Evolutionary conservation across 1,140 invertebrate species (phyloP).

Genomic region (Chlorops oryzae): DNA sequence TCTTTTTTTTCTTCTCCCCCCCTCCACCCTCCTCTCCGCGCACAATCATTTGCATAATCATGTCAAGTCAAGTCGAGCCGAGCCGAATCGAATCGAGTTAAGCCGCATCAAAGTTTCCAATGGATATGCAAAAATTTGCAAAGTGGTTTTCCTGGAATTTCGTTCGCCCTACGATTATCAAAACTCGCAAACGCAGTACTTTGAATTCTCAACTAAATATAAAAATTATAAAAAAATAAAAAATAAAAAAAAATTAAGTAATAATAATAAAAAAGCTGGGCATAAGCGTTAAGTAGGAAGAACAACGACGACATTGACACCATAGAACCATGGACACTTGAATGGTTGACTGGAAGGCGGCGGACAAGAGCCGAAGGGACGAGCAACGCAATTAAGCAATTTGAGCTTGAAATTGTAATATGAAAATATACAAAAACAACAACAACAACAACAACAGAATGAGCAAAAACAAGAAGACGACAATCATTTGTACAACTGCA

Average conservation of each 20-base stretch:
- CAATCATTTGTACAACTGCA: too few relatives aligned
- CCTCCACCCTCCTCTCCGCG: not conserved
- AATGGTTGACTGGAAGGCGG: not conserved
- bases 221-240: not conserved
- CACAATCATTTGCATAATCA: not conserved
- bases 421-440: constrained; percentile 1
- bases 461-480: constrained; percentile 7
- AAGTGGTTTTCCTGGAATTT: not conserved
- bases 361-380: not conserved
- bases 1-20: not conserved
- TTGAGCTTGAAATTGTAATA: not conserved
- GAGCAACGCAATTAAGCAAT: not conserved
- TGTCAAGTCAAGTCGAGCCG: too few relatives aligned
- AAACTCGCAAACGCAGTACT: too few relatives aligned
- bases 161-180: not conserved
- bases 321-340: not conserved
- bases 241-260: not conserved
- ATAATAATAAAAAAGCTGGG: too few relatives aligned
- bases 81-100: too few relatives aligned
- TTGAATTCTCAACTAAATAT: not conserved
- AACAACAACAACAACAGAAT: constrained; percentile 12
- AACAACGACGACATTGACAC: constrained; percentile 21
- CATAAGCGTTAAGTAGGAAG: constrained; percentile 23
- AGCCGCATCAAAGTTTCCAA: too few relatives aligned
- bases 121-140: not conserved